phyloP scores from a whole-genome alignment of 2,113 vertebrate species.

The Motacilla alba region DNA sequence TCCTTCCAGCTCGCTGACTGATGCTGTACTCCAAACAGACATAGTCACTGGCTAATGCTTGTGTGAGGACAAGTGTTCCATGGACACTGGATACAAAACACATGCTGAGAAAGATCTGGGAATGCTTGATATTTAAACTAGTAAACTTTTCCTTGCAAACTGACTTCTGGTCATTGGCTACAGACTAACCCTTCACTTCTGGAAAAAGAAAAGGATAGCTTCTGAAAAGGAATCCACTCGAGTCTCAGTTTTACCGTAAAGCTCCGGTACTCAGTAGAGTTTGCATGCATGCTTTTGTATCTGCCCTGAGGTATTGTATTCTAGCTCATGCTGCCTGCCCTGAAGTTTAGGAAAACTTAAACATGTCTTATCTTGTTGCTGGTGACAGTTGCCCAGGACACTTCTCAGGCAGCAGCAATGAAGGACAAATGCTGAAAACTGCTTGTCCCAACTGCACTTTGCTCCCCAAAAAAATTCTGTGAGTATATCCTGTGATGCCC shows the following conservation, averaged over 20 bases:
- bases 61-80: constrained; percentile 68
- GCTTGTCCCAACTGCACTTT: constrained; percentile 19
- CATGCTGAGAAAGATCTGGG: constrained; percentile 63
- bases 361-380: neutral
- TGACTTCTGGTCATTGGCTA: constrained; percentile 51
- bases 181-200: constrained; percentile 53
- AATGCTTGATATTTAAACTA: constrained; percentile 62
- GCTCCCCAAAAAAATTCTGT: neutral
- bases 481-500: constrained; percentile 18
- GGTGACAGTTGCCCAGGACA: neutral
- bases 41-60: constrained; percentile 67
- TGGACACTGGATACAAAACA: constrained; percentile 68
- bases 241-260: constrained; percentile 38
- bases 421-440: constrained; percentile 1
- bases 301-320: constrained; percentile 38
- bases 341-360: neutral
- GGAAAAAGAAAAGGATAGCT: constrained; percentile 63
- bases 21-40: constrained; percentile 65
- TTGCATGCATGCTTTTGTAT: neutral
- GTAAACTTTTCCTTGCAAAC: constrained; percentile 52
- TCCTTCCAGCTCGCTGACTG: constrained; percentile 67
- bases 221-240: constrained; percentile 35
- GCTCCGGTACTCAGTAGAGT: constrained; percentile 42
- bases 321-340: neutral
- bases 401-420: neutral